These are phyloP conservation scores for Tachina lurida DNA, from an alignment of 2,888 invertebrate genomes.

Conservation along the genomic window DNA sequence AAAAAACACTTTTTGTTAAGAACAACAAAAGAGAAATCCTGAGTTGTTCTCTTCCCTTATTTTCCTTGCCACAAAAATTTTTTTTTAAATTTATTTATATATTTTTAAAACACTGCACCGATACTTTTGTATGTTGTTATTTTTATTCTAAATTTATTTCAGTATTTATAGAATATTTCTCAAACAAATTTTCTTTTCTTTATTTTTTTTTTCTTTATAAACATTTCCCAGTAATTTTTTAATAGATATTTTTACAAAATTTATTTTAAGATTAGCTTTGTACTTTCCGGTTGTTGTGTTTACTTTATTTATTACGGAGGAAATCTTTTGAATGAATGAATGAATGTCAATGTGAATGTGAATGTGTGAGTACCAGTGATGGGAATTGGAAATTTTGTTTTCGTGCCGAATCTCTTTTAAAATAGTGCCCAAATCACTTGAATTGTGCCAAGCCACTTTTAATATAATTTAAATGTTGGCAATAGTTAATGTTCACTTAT, in stretches of 20 bases:
- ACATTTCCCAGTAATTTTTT: background rate
- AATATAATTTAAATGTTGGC: too few species aligned
- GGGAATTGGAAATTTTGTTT: too few species aligned
- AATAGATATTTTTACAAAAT: slow-evolving; percentile 11
- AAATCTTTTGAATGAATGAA: slow-evolving; percentile 24
- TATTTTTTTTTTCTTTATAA: slow-evolving; percentile 10
- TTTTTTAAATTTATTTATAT: background rate
- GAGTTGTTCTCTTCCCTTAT: background rate
- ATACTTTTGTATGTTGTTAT: background rate
- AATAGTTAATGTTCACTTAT: too few species aligned
- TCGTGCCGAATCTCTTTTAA: too few species aligned
- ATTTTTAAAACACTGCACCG: background rate
- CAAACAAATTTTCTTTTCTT: background rate
- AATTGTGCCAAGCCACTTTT: too few species aligned
- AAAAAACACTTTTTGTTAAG: background rate
- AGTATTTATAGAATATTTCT: too few species aligned
- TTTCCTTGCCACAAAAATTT: background rate
- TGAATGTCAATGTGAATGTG: slow-evolving; percentile 48
- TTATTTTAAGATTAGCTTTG: slow-evolving; percentile 18
- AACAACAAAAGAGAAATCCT: too few species aligned
- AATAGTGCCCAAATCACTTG: too few species aligned
- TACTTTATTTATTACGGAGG: slow-evolving; percentile 5
- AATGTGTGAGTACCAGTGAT: slow-evolving; percentile 3
- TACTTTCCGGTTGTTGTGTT: slow-evolving; percentile 7
- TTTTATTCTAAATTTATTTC: too few species aligned